Conservation (phyloP, 2,113 vertebrate species). For the Diadophis punctatus region DNA sequence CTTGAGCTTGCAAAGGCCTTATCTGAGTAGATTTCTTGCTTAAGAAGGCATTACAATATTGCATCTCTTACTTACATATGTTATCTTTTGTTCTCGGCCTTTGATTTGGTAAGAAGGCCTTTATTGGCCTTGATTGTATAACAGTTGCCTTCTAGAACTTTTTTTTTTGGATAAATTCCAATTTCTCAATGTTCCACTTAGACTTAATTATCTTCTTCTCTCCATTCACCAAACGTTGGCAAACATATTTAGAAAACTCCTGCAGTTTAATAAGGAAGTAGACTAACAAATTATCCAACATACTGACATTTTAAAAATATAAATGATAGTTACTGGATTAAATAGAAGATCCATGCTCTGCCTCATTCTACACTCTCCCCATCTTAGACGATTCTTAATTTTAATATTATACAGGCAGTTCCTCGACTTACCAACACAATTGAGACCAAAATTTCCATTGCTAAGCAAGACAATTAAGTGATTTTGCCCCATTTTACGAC, state of each 20-base stretch:
- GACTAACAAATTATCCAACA: neutral
- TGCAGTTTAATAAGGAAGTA: neutral
- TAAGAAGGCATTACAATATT: neutral
- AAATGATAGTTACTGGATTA: neutral
- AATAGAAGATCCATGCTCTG: no score
- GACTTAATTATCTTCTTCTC: neutral
- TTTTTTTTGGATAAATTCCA: neutral
- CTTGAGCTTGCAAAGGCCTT: neutral
- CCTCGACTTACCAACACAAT: no score
- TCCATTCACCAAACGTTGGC: neutral
- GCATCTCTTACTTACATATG: neutral
- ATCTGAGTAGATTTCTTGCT: neutral
- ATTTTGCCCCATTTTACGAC: no score
- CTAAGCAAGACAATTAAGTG: no score
- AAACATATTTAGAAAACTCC: neutral
- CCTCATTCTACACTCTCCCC: no score
- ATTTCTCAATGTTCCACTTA: neutral
- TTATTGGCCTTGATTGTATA: neutral
- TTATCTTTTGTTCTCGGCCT: neutral
- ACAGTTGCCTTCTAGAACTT: neutral
- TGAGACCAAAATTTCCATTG: no score
- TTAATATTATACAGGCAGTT: no score
- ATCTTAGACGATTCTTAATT: no score
- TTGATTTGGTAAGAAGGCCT: neutral
- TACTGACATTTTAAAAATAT: neutral